Conservation (phyloP, 2,888 invertebrate genomes). For the Syrphus vitripennis region DNA sequence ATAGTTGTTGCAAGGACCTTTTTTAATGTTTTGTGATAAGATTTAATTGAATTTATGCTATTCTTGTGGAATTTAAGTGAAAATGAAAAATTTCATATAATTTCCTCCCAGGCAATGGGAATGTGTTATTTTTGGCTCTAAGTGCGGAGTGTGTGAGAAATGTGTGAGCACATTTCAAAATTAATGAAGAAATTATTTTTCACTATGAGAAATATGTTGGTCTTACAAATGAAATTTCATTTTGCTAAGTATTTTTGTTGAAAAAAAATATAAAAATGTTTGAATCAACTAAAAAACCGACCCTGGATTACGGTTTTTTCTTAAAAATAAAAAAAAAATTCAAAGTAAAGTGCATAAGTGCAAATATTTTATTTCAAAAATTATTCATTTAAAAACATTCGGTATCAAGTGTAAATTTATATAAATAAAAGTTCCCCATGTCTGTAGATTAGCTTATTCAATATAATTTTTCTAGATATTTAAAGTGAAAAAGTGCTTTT, state of each 20-base stretch:
- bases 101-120: constrained; percentile 69
- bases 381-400: not conserved
- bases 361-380: not conserved
- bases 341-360: not conserved
- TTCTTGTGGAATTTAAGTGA: constrained; percentile 19
- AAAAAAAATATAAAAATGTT: not conserved
- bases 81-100: constrained; percentile 58
- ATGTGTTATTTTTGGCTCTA: constrained; percentile 68
- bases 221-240: not conserved
- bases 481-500: not conserved
- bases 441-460: not conserved
- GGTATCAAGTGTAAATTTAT: not conserved
- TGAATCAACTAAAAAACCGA: constrained; percentile 21
- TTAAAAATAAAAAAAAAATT: not conserved
- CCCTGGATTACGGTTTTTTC: constrained; percentile 58
- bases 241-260: not conserved
- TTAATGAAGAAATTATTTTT: not conserved
- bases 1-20: not conserved
- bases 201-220: not conserved
- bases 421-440: not conserved
- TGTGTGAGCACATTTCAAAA: constrained; percentile 48
- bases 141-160: constrained; percentile 48
- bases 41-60: not conserved
- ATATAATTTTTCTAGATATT: not conserved
- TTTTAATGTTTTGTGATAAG: not conserved